These are phyloP conservation scores for Amphiprion percula DNA, from an alignment of 2,113 vertebrate species.

Conservation along the genomic window DNA sequence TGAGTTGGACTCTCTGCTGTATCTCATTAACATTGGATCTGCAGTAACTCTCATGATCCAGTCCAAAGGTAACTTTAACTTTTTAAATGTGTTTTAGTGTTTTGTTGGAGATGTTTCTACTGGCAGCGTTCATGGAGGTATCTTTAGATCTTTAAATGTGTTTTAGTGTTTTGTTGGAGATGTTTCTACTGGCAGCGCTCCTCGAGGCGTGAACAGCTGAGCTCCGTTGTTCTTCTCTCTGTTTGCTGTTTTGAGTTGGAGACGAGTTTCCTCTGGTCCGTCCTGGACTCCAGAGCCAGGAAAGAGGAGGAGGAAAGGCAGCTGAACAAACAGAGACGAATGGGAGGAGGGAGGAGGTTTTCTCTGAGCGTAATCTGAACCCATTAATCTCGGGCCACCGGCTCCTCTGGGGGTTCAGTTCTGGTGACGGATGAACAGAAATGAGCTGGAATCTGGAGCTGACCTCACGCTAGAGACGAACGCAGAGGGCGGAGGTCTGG, in stretches of 20 bases:
- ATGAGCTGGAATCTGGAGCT: conserved; percentile 66
- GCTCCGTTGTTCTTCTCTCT: conserved; percentile 24
- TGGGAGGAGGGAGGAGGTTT: conserved; percentile 13
- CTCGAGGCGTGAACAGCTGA: conserved; percentile 28
- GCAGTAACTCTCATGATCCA: neutral
- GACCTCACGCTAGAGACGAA: conserved; percentile 38
- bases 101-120: too few relatives aligned
- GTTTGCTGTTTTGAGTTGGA: conserved; percentile 41
- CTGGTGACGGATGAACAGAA: conserved; percentile 74
- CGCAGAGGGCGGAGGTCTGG: conserved; percentile 47
- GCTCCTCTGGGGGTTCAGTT: conserved; percentile 72
- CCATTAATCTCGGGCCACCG: conserved; percentile 70
- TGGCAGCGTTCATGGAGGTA: too few relatives aligned
- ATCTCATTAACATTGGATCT: too few relatives aligned
- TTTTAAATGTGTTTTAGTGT: too few relatives aligned
- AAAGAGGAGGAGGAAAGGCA: conserved; percentile 31
- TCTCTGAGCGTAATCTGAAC: conserved; percentile 64
- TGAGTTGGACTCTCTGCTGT: too few relatives aligned
- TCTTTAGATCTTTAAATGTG: too few relatives aligned
- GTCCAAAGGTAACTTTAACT: neutral
- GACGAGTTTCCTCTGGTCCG: conserved; percentile 41
- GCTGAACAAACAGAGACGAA: conserved; percentile 66
- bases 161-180: neutral
- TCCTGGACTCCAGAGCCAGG: conserved; percentile 49
- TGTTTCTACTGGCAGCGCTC: conserved; percentile 11